These are phyloP conservation scores for Urechis unicinctus DNA, from an alignment of 2,888 invertebrate genomes.

Conservation along the genomic window DNA sequence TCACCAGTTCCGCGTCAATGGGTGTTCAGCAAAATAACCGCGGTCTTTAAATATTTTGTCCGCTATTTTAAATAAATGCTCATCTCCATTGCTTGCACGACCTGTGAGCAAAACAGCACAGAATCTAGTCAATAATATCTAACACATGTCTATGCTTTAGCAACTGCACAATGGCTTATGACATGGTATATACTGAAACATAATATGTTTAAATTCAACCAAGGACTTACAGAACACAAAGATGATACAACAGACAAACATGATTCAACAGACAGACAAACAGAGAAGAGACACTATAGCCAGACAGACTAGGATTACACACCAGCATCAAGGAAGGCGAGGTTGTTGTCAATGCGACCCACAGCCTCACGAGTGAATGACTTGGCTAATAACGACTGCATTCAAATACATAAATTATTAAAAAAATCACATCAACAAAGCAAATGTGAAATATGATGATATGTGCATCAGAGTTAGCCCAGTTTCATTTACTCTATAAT, in stretches of 20 bases:
- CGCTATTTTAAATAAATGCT: slow-evolving; percentile 47
- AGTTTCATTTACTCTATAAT: too few relatives aligned
- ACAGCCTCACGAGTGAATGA: background rate
- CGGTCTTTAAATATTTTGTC: slow-evolving; percentile 57
- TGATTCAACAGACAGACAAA: background rate
- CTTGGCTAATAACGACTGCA: background rate
- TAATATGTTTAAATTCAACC: too few relatives aligned
- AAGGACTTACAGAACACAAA: too few relatives aligned
- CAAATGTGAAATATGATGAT: too few relatives aligned
- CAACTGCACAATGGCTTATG: too few relatives aligned
- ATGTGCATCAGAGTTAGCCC: too few relatives aligned
- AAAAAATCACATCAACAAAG: too few relatives aligned
- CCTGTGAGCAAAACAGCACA: slow-evolving; percentile 8
- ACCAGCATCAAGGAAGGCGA: background rate
- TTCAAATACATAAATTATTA: background rate
- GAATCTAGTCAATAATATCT: slow-evolving; percentile 30
- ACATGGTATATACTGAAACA: too few relatives aligned
- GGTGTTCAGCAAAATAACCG: slow-evolving; percentile 62
- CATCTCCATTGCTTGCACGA: slow-evolving; percentile 15
- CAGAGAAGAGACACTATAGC: background rate
- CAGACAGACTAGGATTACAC: background rate
- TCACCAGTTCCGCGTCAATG: slow-evolving; percentile 55
- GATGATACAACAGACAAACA: background rate
- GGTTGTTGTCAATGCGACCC: background rate
- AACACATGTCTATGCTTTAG: slow-evolving; percentile 32